Evolutionary conservation across 1,140 invertebrate genomes (phyloP).

Genomic region (Atta cephalotes): DNA sequence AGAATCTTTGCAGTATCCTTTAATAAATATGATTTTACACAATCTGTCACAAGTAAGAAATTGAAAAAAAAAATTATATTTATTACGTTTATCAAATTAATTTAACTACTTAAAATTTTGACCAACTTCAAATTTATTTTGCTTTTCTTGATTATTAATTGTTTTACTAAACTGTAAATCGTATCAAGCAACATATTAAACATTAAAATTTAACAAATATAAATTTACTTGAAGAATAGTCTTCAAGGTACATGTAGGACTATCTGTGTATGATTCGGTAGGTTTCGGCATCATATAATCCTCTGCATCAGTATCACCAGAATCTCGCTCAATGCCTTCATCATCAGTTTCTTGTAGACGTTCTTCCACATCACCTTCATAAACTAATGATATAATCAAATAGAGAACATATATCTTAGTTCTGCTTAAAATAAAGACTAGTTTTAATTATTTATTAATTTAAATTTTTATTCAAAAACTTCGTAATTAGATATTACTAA

Average conservation of each 20-base stretch:
- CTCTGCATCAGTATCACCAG: conserved; percentile 90
- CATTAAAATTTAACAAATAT: background rate
- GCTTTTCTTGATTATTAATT: background rate
- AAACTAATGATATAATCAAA: conserved; percentile 46
- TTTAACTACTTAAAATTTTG: conserved; percentile 10
- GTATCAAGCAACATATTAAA: background rate
- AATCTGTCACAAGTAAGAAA: conserved; percentile 5
- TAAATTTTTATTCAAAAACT: conserved; percentile 23
- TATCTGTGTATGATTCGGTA: conserved; percentile 57
- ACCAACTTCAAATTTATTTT: background rate
- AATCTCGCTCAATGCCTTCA: conserved; percentile 96
- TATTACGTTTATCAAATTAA: background rate
- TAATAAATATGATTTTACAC: background rate
- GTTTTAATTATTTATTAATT: conserved; percentile 5
- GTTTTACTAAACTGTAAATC: background rate
- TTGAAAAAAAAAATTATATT: conserved; percentile 23
- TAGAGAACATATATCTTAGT: background rate
- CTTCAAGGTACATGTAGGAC: conserved; percentile 62
- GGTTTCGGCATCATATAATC: conserved; percentile 75
- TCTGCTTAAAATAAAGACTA: background rate
- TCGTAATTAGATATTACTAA: background rate
- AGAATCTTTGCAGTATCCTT: conserved; percentile 4
- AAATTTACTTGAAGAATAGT: conserved; percentile 71
- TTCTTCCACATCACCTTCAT: conserved; percentile 76
- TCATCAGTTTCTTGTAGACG: conserved; percentile 92